A percentile compares a stretch with the other conserved stretches of the same genome.
phyloP scores from a whole-genome alignment of 2,888 invertebrate genomes.

The Carterocephalus palaemon region DNA sequence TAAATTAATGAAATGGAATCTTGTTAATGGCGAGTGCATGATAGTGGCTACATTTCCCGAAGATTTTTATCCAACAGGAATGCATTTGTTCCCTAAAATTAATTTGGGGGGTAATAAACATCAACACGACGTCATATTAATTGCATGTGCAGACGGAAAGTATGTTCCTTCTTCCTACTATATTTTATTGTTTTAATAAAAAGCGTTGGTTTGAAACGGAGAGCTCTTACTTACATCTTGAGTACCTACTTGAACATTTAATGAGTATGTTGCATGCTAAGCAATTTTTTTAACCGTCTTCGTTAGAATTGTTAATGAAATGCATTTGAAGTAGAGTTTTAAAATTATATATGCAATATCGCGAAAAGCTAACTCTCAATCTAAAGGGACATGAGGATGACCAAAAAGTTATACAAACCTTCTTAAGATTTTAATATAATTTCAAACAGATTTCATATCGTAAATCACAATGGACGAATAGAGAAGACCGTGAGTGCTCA shows the following conservation, averaged over 20 bases:
- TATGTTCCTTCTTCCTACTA: conserved; percentile 46
- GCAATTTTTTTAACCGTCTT: too few relatives aligned
- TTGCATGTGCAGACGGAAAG: conserved; percentile 93
- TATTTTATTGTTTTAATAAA: too few relatives aligned
- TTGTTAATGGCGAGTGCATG: conserved; percentile 86
- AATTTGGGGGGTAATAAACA: conserved; percentile 76
- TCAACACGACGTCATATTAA: conserved; percentile 88
- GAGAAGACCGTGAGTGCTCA: conserved; percentile 97
- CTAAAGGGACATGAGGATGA: too few relatives aligned
- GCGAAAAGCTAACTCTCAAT: too few relatives aligned
- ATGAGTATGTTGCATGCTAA: too few relatives aligned
- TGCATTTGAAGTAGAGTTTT: too few relatives aligned
- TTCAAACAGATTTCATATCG: conserved; percentile 88
- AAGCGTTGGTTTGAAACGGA: background rate
- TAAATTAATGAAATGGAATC: conserved; percentile 92
- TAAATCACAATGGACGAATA: conserved; percentile 92
- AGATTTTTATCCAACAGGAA: conserved; percentile 92
- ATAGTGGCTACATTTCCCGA: conserved; percentile 87
- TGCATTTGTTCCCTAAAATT: conserved; percentile 91
- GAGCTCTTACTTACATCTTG: too few relatives aligned
- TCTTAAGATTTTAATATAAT: too few relatives aligned
- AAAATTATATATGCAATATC: too few relatives aligned
- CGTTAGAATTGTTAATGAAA: too few relatives aligned
- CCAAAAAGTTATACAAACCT: too few relatives aligned
- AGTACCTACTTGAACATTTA: too few relatives aligned